Percentiles rank a stretch among this genome's conserved stretches.
These are phyloP conservation scores for Excalfactoria chinensis DNA, from an alignment of 2,113 vertebrate species.

Conservation along the genomic window DNA sequence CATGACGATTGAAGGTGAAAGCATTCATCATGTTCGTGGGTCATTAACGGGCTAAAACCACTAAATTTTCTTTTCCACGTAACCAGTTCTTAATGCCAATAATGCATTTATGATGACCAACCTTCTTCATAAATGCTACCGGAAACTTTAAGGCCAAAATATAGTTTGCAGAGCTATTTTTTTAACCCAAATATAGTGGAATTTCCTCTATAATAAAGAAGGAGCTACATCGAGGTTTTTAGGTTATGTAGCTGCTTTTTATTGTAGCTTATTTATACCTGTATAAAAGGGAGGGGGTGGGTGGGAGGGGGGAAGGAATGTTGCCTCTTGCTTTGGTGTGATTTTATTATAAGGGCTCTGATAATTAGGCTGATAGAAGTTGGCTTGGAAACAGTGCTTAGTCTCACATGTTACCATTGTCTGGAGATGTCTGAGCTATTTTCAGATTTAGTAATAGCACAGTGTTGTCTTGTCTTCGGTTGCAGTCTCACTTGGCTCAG, in stretches of 20 bases:
- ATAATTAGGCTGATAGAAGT: slow-evolving; percentile 74
- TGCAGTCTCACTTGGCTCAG: slow-evolving; percentile 77
- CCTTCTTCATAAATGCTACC: slow-evolving; percentile 70
- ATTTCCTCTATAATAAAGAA: slow-evolving; percentile 69
- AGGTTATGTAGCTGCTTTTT: slow-evolving; percentile 64
- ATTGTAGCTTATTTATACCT: slow-evolving; percentile 68
- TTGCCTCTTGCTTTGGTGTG: slow-evolving; percentile 71
- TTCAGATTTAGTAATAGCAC: slow-evolving; percentile 76
- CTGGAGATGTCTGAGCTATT: slow-evolving; percentile 77
- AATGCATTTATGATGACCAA: slow-evolving; percentile 72
- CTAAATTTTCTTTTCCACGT: slow-evolving; percentile 46
- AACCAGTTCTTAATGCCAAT: slow-evolving; percentile 74
- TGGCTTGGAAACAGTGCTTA: slow-evolving; percentile 81
- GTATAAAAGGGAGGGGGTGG: background rate
- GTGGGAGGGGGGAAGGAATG: background rate
- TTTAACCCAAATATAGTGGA: slow-evolving; percentile 54
- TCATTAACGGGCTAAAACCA: slow-evolving; percentile 43
- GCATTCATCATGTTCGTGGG: background rate
- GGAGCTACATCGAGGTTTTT: slow-evolving; percentile 53
- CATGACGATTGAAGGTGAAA: slow-evolving; percentile 20
- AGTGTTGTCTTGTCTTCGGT: slow-evolving; percentile 77
- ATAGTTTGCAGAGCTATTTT: slow-evolving; percentile 66
- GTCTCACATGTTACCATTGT: slow-evolving; percentile 80
- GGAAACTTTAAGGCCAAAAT: slow-evolving; percentile 80
- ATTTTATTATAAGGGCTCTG: slow-evolving; percentile 80